A percentile compares a stretch with the other conserved stretches of the same genome.
Conservation (phyloP, 2,888 invertebrate genomes). For the Cryptocheilus praepositus region DNA sequence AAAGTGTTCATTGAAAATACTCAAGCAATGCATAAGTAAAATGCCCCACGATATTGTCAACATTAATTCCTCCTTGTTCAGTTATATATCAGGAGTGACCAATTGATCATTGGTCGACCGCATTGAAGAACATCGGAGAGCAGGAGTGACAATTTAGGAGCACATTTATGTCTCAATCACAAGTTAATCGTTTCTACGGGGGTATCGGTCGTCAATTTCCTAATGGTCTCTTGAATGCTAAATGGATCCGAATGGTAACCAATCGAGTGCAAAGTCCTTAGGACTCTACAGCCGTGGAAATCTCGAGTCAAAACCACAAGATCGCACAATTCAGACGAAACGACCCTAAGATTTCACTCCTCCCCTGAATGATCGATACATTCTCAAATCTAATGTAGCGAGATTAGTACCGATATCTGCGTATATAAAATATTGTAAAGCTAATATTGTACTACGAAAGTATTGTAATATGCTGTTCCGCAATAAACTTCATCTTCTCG, state of each 20-base stretch:
- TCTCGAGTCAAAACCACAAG: constrained; percentile 24
- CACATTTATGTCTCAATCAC: constrained; percentile 36
- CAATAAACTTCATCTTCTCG: too few relatives aligned
- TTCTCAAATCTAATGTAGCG: too few relatives aligned
- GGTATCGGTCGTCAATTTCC: constrained; percentile 19
- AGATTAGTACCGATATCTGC: too few relatives aligned
- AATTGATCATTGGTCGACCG: constrained; percentile 32
- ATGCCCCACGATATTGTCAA: too few relatives aligned
- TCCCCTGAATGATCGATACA: too few relatives aligned
- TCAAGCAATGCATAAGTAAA: too few relatives aligned
- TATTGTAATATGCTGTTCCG: too few relatives aligned
- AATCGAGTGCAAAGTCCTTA: constrained; percentile 41
- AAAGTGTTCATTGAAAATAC: too few relatives aligned
- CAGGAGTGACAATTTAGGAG: constrained; percentile 2
- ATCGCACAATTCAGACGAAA: constrained; percentile 42
- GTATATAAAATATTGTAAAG: too few relatives aligned
- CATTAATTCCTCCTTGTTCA: too few relatives aligned
- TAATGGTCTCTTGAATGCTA: constrained; percentile 46
- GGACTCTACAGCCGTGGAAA: constrained; percentile 36
- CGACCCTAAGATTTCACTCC: background rate
- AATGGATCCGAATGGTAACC: constrained; percentile 55
- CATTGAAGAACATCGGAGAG: constrained; percentile 40
- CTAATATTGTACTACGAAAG: too few relatives aligned
- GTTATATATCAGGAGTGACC: background rate
- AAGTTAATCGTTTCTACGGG: constrained; percentile 38